Evolutionary conservation across 2,888 invertebrate genomes (phyloP).

Genomic region (Luffia ferchaultella): DNA sequence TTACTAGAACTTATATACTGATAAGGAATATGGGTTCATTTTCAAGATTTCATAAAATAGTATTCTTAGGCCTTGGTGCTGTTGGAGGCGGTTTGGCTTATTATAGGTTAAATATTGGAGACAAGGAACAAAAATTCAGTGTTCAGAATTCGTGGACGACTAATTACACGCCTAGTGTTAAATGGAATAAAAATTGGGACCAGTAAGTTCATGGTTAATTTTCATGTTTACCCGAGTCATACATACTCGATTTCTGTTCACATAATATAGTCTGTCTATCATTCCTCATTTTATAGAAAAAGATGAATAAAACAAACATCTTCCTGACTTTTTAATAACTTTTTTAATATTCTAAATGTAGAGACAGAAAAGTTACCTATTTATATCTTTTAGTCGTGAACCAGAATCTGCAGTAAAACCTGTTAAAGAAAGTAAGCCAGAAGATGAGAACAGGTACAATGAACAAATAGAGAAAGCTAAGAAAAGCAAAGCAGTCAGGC

Average conservation of each 20-base stretch:
- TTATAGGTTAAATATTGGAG: conserved; percentile 56
- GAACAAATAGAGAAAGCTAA: conserved; percentile 70
- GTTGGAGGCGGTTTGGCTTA: conserved; percentile 72
- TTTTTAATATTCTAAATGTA: no score
- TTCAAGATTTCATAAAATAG: conserved; percentile 65
- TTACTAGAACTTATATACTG: no score
- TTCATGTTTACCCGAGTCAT: no score
- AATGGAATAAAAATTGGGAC: conserved; percentile 93
- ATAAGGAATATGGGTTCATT: conserved; percentile 64
- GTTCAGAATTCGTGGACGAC: conserved; percentile 77
- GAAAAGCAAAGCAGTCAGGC: conserved; percentile 72
- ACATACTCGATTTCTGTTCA: no score
- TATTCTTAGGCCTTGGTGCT: conserved; percentile 69
- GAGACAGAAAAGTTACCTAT: no score
- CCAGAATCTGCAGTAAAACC: conserved; percentile 77
- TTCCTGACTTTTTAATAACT: no score
- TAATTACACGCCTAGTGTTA: conserved; percentile 68
- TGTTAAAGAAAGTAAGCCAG: conserved; percentile 36
- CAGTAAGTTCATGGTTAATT: conserved; percentile 76
- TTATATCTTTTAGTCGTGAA: conserved; percentile 75
- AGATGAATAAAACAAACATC: no score
- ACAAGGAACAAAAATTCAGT: conserved; percentile 43
- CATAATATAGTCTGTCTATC: no score
- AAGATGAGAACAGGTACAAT: conserved; percentile 75
- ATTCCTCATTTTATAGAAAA: no score